Base-by-base conservation (phyloP, 2,797 vertebrate species). In the Danio aesculapii region DNA sequence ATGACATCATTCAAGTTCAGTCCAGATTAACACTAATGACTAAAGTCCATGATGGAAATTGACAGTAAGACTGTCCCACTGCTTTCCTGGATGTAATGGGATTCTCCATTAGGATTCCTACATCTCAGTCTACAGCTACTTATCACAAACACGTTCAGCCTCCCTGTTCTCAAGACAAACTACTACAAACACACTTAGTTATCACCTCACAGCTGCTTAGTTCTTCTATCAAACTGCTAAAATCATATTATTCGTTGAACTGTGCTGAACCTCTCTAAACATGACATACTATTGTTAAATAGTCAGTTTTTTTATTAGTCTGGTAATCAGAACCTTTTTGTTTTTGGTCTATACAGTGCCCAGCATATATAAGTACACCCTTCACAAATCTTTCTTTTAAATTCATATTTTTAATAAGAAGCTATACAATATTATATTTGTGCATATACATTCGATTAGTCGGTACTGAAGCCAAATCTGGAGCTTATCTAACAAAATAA, bases 21-120 rank as follows among this genome's bases (percentile, higher is more conserved):
- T 79, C 16, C 8, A 87, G 90, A 92, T 94, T 93, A 92, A 13
- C 30, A 75, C 47, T 90, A 91, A 91, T 89, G 88, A 81, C 84
- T 89, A 84, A 91, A 90, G 30, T 86, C 89, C 10, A 55, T 62
- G 57, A 71, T 46, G 62, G 41, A 78, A 67, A 49, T 58, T 79
- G 82, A 83, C 88, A 86, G 89, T 81, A 75, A 77, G 75, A 64
- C 47, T 46, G 69, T 30, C 77, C 81, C 73, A 71, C 16, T 63
- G 82, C 87, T 84, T 84, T 84, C 75, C 11, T n/a, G 82, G 47
- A 83, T 80, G 50, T 85, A 76, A 88, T 69, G 72, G 55, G 50
- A 77, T 77, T 46, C 41, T 70, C 8, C 44, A 52, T 44, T 7
- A 70, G 67, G 46, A 61, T 70, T 62, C 13, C 17, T 0, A 21